Evolutionary conservation across 2,888 invertebrate genomes (phyloP), one percentile per base, ranked within the genome.

Genomic region (Cephus pulcher): DNA sequence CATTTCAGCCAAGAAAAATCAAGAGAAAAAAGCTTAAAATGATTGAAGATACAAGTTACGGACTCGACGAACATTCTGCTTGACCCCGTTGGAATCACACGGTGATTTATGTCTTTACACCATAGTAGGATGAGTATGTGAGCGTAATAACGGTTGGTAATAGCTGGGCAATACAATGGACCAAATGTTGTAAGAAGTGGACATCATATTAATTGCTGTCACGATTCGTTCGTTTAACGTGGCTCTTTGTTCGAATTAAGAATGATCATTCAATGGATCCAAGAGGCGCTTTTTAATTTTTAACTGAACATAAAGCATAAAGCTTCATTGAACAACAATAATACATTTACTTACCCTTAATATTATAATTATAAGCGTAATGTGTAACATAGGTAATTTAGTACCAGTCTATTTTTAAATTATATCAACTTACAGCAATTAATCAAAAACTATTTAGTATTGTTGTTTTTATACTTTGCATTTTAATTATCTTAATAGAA

Each of bases 1-100:
- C 9, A 23, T 56, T 56, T 33, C 82, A 88, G 88, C 85, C n/a
- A 88, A 87, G 76, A 88, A 85, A 75, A 79, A 75, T 9, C 83
- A 84, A 74, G 87, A 88, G 68, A 86, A 87, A 79, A 84, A 80
- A 75, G 69, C 34, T 34, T 75, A 78, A 73, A 56, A 56, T 56
- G 23, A 56, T 75, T 75, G 73, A 34, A 32, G 68, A 68, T 35
- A 68, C n/a, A 11, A 40, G 33, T 71, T 34, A 34, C 33, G 71
- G 23, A 71, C 33, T 71, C 71, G 32, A 32, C 32, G 56, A 32
- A 12, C 32, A 32, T 71, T 33, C 71, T 56, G 73, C 37, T 56
- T 73, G 74, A 75, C 70, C 69, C 12, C 33, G 70, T 77, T 73
- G 33, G 33, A 74, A 78, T 76, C 56, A 78, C 70, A 71, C 12